Base-by-base conservation (phyloP, 1,140 invertebrate species). In the Metaphire vulgaris region DNA sequence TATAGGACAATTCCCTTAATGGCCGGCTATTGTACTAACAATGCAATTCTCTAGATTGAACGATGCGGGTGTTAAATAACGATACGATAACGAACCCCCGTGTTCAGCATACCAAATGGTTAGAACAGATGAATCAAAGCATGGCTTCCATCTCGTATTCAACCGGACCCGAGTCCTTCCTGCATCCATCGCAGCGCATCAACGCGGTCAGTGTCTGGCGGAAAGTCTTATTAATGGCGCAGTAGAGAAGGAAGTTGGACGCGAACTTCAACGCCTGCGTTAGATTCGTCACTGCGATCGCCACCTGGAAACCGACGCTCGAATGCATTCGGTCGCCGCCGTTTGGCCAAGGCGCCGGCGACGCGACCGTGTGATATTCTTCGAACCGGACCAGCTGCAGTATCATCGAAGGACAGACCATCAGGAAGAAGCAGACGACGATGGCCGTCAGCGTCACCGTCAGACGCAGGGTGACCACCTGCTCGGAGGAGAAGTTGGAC, bases 201-300 rank as follows among this genome's bases (percentile, higher is more conserved):
- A 56, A 56, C 21, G 6, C 41, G 41, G 6, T 56, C 6, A 56
- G 41, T 21, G 41, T 69, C 67, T 69, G 67, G 29, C 67, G 67
- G 29, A 69, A 69, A 26, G 67, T 26, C n/a, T 30, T n/a, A 26
- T 69, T 69, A 12, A 69, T 26, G 2, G 67, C 29, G 29, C 67
- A 69, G 29, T 69, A 69, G 67, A 69, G 67, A n/a, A 69, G 29
- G 67, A 69, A 69, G 67, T 69, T 69, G 2, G n/a, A 69, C n/a
- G 67, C 6, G 67, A 69, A 69, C 67, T 69, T 69, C n/a, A 69
- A 26, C 67, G 67, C 67, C 67, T 69, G 67, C 2, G n/a, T 26
- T n/a, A 69, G n/a, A 30, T 69, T 69, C n/a, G 67, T 69, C 2
- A 69, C 12, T 26, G n/a, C 2, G 12, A 69, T n/a, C 2, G 67